Base-by-base conservation (phyloP, 2,113 vertebrate species). In the Cephalophus harveyi region DNA sequence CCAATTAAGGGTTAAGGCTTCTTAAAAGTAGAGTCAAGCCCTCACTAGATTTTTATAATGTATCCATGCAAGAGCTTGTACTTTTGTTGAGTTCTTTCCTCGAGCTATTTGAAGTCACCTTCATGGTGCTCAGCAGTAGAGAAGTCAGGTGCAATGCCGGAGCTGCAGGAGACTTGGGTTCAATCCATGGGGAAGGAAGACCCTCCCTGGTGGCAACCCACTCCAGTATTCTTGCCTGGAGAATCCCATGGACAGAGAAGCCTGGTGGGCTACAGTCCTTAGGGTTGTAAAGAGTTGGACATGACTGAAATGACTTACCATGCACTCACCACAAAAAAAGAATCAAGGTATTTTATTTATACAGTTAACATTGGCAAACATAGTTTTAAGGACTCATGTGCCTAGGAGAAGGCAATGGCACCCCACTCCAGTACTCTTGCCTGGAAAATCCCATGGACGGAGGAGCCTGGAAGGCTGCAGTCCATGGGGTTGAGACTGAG, bases 271-370 rank as follows among this genome's bases (percentile, higher is more conserved):
- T 76, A 27, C 23, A 25, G 36, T 27, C 23, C 36, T 43, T 43
- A 76, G 36, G 23, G 3, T 43, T 43, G 23, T 12, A 43, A 43
- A 74, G 71, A 76, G 36, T 76, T 7, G 23, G 36, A 76, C 71
- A 76, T 4, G 12, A 23, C 71, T 43, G 71, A 76, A 76, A 13
- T 4, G 6, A 76, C 36, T 76, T 76, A 40, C 6, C 11, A 25
- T 43, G 71, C 12, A 7, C 36, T 43, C 23, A 43, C 2, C 6
- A 33, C 43, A 59, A 43, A 85, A 81, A 85, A 9, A 12, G 15
- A 96, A 85, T 48, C 16, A 64, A 95, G 7, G 1, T 60, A 57
- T 83, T 91, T 90, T 60, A 57, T 83, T 91, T 90, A 33, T 30
- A 54, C 9, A 94, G 27, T 43, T 54, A 11, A 71, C 27, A 62